Base-by-base conservation (phyloP, 2,888 invertebrate species). In the Pachycephus smyrnensis region DNA sequence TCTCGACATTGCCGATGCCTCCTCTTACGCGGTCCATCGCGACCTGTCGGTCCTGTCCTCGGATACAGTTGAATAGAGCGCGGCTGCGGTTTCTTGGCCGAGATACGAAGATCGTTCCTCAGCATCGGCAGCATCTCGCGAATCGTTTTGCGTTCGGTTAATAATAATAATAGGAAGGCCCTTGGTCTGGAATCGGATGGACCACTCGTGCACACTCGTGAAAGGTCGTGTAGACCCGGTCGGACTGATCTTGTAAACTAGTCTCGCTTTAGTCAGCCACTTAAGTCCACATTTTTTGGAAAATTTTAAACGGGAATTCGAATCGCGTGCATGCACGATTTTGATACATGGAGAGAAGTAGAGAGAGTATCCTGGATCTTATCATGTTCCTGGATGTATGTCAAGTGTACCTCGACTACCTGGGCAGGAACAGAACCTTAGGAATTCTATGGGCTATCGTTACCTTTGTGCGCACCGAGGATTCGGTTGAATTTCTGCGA, bases 361-460 rank as follows among this genome's bases (percentile, higher is more conserved):
- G n/a, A n/a, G 82, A 75, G 69, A 85, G 82, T 81, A 86, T 89
- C 81, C 80, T 90, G 76, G 89, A 90, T 80, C 86, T 90, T 75
- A 88, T 90, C 80, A 85, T 84, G 83, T 90, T 88, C 82, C 87
- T 90, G 80, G 89, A 90, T 80, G 83, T 90, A 75, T 90, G 90
- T 84, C 89, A 88, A 78, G 74, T 88, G 12, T 90, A 90, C 77
- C 84, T 90, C 11, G 84, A 88, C 74, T 35, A 31, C 31, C 69
- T 76, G 30, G 69, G 73, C 37, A 40, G 69, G 12, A 15, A 15
- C 55, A 55, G 71, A 30, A 69, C 83, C 73, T 82, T 88, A 36
- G 87, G 86, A 77, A 89, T 87, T 11, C 86, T 90, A 11, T 90
- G 90, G 90, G 89, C 89, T 3, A 88, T 90, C 77, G 79, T 89